A percentile compares a stretch with the other conserved stretches of the same genome.
These are phyloP conservation scores for Trachemys scripta DNA, from an alignment of 2,113 vertebrate genomes.

Conservation along the genomic window DNA sequence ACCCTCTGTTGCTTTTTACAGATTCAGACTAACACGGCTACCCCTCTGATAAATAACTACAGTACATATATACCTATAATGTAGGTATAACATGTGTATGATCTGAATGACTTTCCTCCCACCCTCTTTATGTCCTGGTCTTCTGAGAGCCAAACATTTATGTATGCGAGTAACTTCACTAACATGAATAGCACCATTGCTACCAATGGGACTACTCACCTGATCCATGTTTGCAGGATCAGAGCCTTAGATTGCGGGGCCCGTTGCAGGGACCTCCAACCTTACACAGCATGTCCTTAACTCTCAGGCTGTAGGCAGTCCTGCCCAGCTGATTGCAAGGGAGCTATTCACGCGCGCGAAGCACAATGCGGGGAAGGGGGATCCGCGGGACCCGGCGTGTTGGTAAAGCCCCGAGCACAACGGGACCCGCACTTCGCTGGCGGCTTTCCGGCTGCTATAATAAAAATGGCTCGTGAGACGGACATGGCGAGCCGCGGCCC, in stretches of 20 bases:
- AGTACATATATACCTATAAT: not conserved
- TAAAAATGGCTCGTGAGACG: not conserved
- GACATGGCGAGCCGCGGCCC: not conserved
- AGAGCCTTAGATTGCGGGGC: not conserved
- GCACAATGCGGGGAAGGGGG: too few relatives aligned
- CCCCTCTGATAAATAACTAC: not conserved
- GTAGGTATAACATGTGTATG: accelerated
- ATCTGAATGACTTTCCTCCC: accelerated
- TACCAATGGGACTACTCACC: not conserved
- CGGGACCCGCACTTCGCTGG: accelerated
- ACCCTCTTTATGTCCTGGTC: not conserved
- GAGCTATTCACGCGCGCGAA: not conserved
- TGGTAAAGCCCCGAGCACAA: not conserved
- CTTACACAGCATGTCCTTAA: not conserved
- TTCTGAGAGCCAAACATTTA: not conserved
- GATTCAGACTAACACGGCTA: too few relatives aligned
- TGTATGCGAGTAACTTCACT: not conserved
- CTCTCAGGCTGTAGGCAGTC: not conserved
- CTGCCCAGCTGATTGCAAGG: not conserved
- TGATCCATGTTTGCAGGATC: not conserved
- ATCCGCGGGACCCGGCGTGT: accelerated
- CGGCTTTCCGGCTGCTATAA: not conserved
- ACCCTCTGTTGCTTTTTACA: too few relatives aligned
- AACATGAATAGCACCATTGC: not conserved
- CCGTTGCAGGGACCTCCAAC: not conserved